phyloP scores from a whole-genome alignment of 2,888 invertebrate genomes.

The Parelbella ahira region DNA sequence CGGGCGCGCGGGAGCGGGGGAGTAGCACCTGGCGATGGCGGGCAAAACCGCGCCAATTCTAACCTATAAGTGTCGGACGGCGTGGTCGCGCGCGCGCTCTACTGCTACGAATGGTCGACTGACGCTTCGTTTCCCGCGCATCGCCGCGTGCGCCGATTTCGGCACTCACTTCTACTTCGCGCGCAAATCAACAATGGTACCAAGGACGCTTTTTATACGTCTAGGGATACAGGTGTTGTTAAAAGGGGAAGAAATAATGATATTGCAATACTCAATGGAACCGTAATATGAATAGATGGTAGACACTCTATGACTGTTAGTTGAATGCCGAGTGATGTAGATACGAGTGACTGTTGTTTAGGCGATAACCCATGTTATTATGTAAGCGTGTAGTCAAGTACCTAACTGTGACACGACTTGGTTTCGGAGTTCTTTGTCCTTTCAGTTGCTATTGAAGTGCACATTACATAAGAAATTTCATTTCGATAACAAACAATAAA shows the following conservation, averaged over 20 bases:
- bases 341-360: conserved; percentile 43
- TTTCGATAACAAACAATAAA: not conserved
- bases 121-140: conserved; percentile 65
- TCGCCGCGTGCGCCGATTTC: conserved; percentile 65
- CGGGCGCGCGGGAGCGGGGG: conserved; percentile 53
- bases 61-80: conserved; percentile 59
- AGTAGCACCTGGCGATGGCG: conserved; percentile 76
- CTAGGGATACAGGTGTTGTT: conserved; percentile 66
- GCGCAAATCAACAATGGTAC: conserved; percentile 68
- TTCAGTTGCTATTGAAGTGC: conserved; percentile 18
- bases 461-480: not conserved
- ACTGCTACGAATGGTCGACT: conserved; percentile 47
- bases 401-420: conserved; percentile 20
- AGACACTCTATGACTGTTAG: conserved; percentile 31
- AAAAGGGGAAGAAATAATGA: conserved; percentile 46
- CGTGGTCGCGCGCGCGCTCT: conserved; percentile 57
- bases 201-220: conserved; percentile 75
- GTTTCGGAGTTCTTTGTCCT: conserved; percentile 20
- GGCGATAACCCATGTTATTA: conserved; percentile 36
- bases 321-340: conserved; percentile 38
- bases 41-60: conserved; percentile 72
- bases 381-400: conserved; percentile 23
- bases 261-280: conserved; percentile 32
- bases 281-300: conserved; percentile 24
- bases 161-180: conserved; percentile 65